Conservation (phyloP, 2,888 invertebrate genomes). For the Gnatocerus cornutus region DNA sequence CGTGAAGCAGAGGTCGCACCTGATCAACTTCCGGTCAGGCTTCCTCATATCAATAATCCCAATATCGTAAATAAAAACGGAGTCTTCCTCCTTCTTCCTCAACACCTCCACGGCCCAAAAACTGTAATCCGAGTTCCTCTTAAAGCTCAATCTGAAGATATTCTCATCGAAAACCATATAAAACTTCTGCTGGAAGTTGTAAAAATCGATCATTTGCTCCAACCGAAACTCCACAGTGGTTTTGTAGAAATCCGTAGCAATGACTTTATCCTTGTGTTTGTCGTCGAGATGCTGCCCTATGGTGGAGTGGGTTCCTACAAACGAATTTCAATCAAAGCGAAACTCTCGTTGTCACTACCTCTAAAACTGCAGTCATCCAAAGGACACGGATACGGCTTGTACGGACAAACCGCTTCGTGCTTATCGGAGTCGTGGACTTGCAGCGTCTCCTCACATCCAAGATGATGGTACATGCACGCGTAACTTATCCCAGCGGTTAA, state of each 20-base stretch:
- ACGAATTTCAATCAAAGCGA: too few species aligned
- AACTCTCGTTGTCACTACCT: too few species aligned
- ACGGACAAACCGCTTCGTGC: constrained; percentile 62
- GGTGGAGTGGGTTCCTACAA: constrained; percentile 49
- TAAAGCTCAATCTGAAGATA: constrained; percentile 62
- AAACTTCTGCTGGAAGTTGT: constrained; percentile 33
- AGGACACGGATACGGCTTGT: constrained; percentile 62
- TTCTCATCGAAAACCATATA: constrained; percentile 49
- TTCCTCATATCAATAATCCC: constrained; percentile 61
- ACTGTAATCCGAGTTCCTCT: constrained; percentile 59
- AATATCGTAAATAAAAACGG: constrained; percentile 62
- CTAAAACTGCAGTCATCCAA: constrained; percentile 56
- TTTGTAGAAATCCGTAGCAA: constrained; percentile 44
- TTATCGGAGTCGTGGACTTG: constrained; percentile 55
- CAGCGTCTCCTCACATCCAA: constrained; percentile 61
- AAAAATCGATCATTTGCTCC: constrained; percentile 47
- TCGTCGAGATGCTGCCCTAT: constrained; percentile 50
- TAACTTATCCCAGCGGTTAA: constrained; percentile 62
- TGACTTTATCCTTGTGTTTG: constrained; percentile 49
- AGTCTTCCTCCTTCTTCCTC: constrained; percentile 56
- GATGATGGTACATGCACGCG: constrained; percentile 63
- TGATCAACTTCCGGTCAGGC: constrained; percentile 60
- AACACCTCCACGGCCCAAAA: constrained; percentile 64
- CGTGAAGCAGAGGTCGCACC: constrained; percentile 62
- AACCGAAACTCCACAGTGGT: constrained; percentile 47